Evolutionary conservation across 2,113 vertebrate genomes (phyloP), one percentile per base, ranked within the genome.

Genomic region (Rhadina sibilatrix): DNA sequence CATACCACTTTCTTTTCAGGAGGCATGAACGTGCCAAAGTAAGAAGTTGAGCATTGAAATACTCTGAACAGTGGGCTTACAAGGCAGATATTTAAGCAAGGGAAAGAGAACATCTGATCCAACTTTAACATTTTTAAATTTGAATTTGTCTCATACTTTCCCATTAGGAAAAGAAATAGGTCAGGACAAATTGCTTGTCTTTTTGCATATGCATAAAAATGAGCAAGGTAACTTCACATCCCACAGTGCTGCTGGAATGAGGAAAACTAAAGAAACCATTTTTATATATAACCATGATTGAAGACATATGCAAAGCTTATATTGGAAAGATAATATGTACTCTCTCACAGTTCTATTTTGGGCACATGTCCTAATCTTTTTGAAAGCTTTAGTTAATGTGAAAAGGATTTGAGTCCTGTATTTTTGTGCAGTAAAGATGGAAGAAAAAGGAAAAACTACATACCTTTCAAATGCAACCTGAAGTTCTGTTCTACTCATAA

Each of bases 121-220:
- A 57, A 52, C 20, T 57, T 57, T 15, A 53, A 15, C 5, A 23
- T n/a, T 76, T 72, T 77, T 69, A 65, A 70, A 80, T 93, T 77
- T 80, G 37, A 93, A 11, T 14, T 88, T 83, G 11, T 49, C 40
- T 85, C 37, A 33, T 68, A 25, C 8, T 56, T 85, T 69, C 66
- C 28, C 20, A 69, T 87, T 76, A 88, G 46, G 18, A n/a, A 76
- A 94, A 93, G 54, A 94, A 94, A 85, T 65, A 93, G 78, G 75
- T 90, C 75, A 95, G 69, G 69, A 87, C 6, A 83, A 87, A 80
- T 83, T 69, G 42, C 15, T 44, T 87, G 61, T 37, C 70, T 77
- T 80, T 93, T 89, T 92, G n/a, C 83, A 93, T 90, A 92, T 63
- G 25, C 33, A 92, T 88, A 66, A 72, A 79, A 95, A 87, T 35